Percentiles rank a stretch among this genome's conserved stretches.
These are phyloP conservation scores for Amphipyra berbera DNA, from an alignment of 2,888 invertebrate genomes.

Conservation along the genomic window DNA sequence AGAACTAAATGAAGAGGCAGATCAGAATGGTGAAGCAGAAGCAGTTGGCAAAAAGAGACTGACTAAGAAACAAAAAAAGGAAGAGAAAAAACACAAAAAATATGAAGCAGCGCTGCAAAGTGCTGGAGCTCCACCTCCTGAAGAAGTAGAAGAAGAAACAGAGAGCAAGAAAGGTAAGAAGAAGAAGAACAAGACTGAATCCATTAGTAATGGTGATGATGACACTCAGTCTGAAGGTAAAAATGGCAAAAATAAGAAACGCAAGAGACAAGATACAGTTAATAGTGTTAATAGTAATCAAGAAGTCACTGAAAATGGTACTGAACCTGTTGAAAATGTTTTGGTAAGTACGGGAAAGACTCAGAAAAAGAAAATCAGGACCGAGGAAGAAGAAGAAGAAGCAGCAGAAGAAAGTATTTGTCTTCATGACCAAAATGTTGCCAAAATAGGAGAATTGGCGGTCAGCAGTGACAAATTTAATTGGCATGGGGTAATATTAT, in stretches of 20 bases:
- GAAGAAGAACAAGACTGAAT: constrained; percentile 80
- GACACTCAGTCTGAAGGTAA: constrained; percentile 71
- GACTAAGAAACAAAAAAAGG: constrained; percentile 85
- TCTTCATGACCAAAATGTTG: constrained; percentile 85
- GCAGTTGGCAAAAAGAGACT: constrained; percentile 69
- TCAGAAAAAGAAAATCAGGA: constrained; percentile 80
- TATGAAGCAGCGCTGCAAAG: constrained; percentile 85
- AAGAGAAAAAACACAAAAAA: constrained; percentile 84
- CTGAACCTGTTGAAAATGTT: constrained; percentile 55
- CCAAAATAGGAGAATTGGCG: constrained; percentile 77
- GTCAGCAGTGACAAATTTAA: constrained; percentile 80
- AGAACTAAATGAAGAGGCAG: constrained; percentile 44
- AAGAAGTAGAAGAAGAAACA: constrained; percentile 67
- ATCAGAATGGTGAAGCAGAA: constrained; percentile 56
- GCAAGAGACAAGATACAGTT: constrained; percentile 82
- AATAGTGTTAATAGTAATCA: constrained; percentile 70
- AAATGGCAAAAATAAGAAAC: constrained; percentile 77
- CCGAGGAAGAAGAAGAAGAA: constrained; percentile 70
- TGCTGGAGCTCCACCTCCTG: constrained; percentile 70
- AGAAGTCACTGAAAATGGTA: constrained; percentile 53
- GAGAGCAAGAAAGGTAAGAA: constrained; percentile 82
- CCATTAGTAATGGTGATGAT: constrained; percentile 63
- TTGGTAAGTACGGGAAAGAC: constrained; percentile 64
- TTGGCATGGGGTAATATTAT: constrained; percentile 86
- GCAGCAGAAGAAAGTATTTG: constrained; percentile 76